Evolutionary conservation across 2,113 vertebrate species (phyloP).

Genomic region (Sander lucioperca): DNA sequence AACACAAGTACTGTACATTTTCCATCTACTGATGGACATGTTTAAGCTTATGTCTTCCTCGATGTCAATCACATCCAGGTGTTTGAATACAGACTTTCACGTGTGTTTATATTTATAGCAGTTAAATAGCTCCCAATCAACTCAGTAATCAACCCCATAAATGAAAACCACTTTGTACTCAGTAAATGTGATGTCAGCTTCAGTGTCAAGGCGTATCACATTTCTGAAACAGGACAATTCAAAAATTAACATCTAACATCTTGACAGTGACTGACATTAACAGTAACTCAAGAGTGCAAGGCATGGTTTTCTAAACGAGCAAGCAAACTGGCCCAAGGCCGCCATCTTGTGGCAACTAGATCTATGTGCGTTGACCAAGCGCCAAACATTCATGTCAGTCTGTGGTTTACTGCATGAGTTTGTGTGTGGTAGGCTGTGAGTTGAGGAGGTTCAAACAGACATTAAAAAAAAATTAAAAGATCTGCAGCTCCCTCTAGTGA

Average conservation of each 20-base stretch:
- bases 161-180: too few relatives aligned
- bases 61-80: not conserved
- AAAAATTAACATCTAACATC: not conserved
- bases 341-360: constrained; percentile 48
- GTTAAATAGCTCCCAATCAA: too few relatives aligned
- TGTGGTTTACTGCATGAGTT: not conserved
- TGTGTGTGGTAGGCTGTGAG: not conserved
- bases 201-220: not conserved
- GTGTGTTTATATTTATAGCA: too few relatives aligned
- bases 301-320: not conserved
- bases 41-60: not conserved
- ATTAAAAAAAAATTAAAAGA: not conserved
- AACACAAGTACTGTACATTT: not conserved
- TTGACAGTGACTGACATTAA: not conserved
- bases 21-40: not conserved
- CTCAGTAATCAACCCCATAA: too few relatives aligned
- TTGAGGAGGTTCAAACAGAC: constrained; percentile 18
- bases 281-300: not conserved
- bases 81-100: not conserved
- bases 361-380: not conserved
- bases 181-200: not conserved
- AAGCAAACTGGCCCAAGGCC: not conserved
- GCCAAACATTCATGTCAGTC: constrained; percentile 1
- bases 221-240: not conserved
- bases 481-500: constrained; percentile 60